Percentiles rank a stretch among this genome's conserved stretches.
Evolutionary conservation across 2,888 invertebrate genomes (phyloP).

Genomic region (Drosophila demipolita): DNA sequence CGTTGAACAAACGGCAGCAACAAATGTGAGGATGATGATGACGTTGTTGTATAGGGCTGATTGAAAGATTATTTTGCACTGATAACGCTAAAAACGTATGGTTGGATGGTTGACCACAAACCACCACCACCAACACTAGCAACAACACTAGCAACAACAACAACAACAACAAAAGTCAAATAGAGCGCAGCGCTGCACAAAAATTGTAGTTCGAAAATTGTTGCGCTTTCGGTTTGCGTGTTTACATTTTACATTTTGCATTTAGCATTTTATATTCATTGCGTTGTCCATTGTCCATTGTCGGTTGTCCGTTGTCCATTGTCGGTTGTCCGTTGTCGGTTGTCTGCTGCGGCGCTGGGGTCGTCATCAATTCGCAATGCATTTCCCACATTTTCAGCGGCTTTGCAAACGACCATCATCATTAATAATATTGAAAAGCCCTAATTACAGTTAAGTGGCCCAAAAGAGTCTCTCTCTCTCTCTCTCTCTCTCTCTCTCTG

Average conservation of each 20-base stretch:
- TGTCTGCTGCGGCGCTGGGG: constrained; percentile 46
- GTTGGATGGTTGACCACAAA: constrained; percentile 70
- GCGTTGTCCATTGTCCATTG: constrained; percentile 40
- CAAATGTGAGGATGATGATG: constrained; percentile 42
- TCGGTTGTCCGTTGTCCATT: constrained; percentile 10
- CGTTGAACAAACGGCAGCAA: constrained; percentile 64
- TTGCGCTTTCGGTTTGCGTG: constrained; percentile 79
- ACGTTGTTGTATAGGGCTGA: constrained; percentile 66
- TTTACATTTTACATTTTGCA: constrained; percentile 68
- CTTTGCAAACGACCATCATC: constrained; percentile 69
- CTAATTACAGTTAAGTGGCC: constrained; percentile 80
- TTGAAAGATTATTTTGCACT: constrained; percentile 84
- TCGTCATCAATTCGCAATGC: constrained; percentile 78
- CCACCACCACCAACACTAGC: constrained; percentile 39
- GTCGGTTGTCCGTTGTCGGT: constrained; percentile 21
- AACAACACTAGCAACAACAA: constrained; percentile 24
- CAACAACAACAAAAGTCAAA: constrained; percentile 65
- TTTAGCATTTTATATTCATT: constrained; percentile 65
- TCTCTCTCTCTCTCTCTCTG: not conserved
- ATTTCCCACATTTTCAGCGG: constrained; percentile 74
- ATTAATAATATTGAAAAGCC: constrained; percentile 81
- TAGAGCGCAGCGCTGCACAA: constrained; percentile 67
- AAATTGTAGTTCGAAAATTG: constrained; percentile 77
- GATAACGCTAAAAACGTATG: constrained; percentile 82
- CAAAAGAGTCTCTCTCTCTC: constrained; percentile 52